These are phyloP conservation scores for Petrophora chlorosata DNA, from an alignment of 2,888 invertebrate species.

Conservation along the genomic window DNA sequence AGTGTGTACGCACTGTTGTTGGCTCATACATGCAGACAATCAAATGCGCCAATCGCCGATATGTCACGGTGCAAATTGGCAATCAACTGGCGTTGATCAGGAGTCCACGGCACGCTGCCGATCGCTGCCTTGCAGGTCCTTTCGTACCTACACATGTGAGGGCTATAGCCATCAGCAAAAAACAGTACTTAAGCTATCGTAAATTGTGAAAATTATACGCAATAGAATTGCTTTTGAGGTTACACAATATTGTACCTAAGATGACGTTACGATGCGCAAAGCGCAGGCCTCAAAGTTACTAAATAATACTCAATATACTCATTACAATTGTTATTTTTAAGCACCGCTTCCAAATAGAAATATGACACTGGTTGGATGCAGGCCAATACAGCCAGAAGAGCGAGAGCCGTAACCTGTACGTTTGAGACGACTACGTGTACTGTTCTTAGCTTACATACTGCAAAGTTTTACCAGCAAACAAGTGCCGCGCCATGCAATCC, in stretches of 20 bases:
- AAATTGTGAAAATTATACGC: too few relatives aligned
- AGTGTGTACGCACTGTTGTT: background rate
- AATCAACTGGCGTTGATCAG: slow-evolving; percentile 69
- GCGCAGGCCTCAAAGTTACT: too few relatives aligned
- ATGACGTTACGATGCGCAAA: too few relatives aligned
- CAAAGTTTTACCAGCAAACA: slow-evolving; percentile 39
- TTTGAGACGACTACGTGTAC: too few relatives aligned
- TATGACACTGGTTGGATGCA: too few relatives aligned
- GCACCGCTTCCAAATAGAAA: too few relatives aligned
- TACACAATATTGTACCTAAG: background rate
- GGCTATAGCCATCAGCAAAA: background rate
- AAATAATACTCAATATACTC: too few relatives aligned
- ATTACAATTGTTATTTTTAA: too few relatives aligned
- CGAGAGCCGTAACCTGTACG: too few relatives aligned
- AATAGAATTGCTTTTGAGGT: background rate
- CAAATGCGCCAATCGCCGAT: slow-evolving; percentile 59
- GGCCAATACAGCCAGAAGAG: too few relatives aligned
- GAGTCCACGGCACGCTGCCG: slow-evolving; percentile 37
- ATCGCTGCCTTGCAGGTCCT: slow-evolving; percentile 37
- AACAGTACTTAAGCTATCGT: too few relatives aligned
- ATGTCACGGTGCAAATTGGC: slow-evolving; percentile 71
- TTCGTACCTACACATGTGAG: slow-evolving; percentile 23
- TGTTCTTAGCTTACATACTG: slow-evolving; percentile 5
- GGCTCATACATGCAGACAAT: slow-evolving; percentile 36
- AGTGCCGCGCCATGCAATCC: slow-evolving; percentile 52